Conservation (phyloP, 30 jellyfish, hydroid and myxozoan genomes). For the Pelagia noctiluca region DNA sequence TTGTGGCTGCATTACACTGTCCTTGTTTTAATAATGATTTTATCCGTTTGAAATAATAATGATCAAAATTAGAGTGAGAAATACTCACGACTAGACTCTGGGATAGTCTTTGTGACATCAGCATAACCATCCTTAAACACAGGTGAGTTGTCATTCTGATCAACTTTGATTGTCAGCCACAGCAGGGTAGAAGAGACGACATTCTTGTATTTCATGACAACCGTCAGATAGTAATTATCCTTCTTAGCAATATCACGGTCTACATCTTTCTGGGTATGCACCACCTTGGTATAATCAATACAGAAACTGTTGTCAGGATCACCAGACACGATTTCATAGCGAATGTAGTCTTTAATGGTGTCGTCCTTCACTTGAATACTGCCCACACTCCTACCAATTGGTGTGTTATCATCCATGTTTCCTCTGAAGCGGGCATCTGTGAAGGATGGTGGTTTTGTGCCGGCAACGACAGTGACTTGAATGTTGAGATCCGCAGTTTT, state of each 20-base stretch:
- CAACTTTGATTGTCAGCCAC: constrained; percentile 44
- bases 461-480: constrained; percentile 75
- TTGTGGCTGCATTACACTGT: too few relatives aligned
- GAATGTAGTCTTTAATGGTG: constrained; percentile 53
- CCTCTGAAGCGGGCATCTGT: constrained; percentile 49
- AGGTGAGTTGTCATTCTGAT: constrained; percentile 90
- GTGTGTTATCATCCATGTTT: constrained; percentile 69
- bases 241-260: constrained; percentile 68
- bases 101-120: constrained; percentile 49
- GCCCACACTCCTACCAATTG: constrained; percentile 70
- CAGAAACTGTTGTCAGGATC: constrained; percentile 78
- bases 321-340: constrained; percentile 68
- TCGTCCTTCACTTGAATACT: constrained; percentile 47
- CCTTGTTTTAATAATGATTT: too few relatives aligned
- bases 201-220: constrained; percentile 73
- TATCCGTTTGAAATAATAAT: too few relatives aligned
- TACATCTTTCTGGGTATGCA: constrained; percentile 72
- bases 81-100: constrained; percentile 66
- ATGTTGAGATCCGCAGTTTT: constrained; percentile 41
- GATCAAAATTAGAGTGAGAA: too few relatives aligned
- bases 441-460: constrained; percentile 82
- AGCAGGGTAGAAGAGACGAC: constrained; percentile 60
- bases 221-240: constrained; percentile 27
- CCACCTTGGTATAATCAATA: constrained; percentile 64
- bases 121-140: constrained; percentile 72